Evolutionary conservation across 2,797 vertebrate genomes (phyloP).

Genomic region (Tragopan temminckii): DNA sequence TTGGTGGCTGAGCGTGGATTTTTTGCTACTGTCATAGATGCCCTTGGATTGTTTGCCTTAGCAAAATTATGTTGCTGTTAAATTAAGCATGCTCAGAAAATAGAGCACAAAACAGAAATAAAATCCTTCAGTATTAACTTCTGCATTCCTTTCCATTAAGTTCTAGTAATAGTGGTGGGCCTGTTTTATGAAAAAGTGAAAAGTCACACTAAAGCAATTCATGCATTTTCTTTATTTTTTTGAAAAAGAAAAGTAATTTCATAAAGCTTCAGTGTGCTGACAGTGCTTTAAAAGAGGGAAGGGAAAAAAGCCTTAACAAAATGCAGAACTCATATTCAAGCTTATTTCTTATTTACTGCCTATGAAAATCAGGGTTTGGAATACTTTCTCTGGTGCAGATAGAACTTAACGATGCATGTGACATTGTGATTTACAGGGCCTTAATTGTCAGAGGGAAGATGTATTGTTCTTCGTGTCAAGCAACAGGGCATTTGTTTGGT

Average conservation of each 20-base stretch:
- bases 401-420: neutral
- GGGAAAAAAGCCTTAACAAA: neutral
- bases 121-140: neutral
- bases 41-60: neutral
- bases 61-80: neutral
- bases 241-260: neutral
- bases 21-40: neutral
- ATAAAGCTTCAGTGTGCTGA: neutral
- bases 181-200: neutral
- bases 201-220: neutral
- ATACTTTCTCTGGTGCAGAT: neutral
- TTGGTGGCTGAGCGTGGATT: neutral
- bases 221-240: neutral
- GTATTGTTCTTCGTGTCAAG: neutral
- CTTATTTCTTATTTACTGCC: neutral
- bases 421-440: neutral
- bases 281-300: neutral
- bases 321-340: neutral
- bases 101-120: neutral
- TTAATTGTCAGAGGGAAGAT: neutral
- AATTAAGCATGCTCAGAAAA: neutral
- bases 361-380: neutral
- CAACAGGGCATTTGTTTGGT: neutral
- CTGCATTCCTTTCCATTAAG: neutral
- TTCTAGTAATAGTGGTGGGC: neutral